Base-by-base conservation (phyloP, 1,140 invertebrate genomes). In the Helicoverpa zea region DNA sequence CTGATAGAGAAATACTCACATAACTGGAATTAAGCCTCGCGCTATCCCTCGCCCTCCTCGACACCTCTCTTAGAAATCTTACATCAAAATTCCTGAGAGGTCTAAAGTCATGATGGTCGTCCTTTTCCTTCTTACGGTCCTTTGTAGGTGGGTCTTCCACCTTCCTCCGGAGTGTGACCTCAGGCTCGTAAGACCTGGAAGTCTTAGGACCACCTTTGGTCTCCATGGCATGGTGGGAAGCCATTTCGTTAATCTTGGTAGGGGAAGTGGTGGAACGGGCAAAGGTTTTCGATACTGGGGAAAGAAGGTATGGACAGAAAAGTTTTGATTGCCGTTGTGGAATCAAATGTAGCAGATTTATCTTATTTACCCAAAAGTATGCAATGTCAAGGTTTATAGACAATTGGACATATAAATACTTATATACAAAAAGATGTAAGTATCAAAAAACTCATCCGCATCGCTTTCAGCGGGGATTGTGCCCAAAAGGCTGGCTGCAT, bases 71-170 rank as follows among this genome's bases (percentile, higher is more conserved):
- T 0, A 88, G 47, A 30, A 63, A 88, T 18, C 89, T 83, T 7
- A 89, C 82, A 29, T 90, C 88, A 4, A 83, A 83, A 10, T 75
- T 35, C 43, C 52, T 79, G 23, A 43, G 35, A 23, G 49, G 47
- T 47, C 63, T 58, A 43, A 52, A 5, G 5, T 49, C 73, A 12
- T 29, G 4, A 35, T 7, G 10, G 0, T 74, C 30, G 2, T 79
- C 63, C 56, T n/a, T 47, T 72, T 43, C 63, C 56, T n/a, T 47
- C 79, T 43, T 47, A 14, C 77, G 74, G 1, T 90, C 90, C 64
- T 84, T 84, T 0, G 84, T 85, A 1, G 86, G 88, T 0, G 86
- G 84, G 30, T 88, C 86, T 13, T 88, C 84, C 2, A 63, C 66
- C 64, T 30, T 81, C 5, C 29, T 30, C 13, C 59, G 18, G 9